Conservation (phyloP, 2,888 invertebrate genomes). For the Hyalella azteca region DNA sequence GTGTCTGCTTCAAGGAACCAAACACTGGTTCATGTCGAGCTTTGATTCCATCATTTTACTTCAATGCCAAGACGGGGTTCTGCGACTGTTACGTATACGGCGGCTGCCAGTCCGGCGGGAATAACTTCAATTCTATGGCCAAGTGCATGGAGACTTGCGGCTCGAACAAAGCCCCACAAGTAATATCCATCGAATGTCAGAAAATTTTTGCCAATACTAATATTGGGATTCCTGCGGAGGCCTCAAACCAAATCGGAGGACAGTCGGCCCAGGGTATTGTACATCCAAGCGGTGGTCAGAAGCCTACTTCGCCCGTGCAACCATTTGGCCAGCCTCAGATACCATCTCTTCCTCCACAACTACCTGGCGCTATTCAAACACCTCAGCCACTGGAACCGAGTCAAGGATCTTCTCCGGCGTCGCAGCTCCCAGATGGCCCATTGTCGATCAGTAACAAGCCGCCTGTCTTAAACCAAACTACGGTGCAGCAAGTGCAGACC, state of each 20-base stretch:
- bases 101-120: constrained; percentile 61
- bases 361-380: too few species aligned
- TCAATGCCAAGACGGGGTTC: constrained; percentile 59
- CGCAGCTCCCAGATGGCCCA: too few species aligned
- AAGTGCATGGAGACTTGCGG: constrained; percentile 59
- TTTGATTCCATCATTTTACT: constrained; percentile 59
- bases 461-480: not conserved
- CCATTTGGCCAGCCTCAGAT: not conserved
- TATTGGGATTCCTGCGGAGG: not conserved
- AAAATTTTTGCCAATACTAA: constrained; percentile 17
- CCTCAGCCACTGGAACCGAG: not conserved
- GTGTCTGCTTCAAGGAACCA: constrained; percentile 57
- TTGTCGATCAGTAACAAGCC: not conserved
- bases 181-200: constrained; percentile 23
- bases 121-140: constrained; percentile 60
- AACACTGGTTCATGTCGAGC: constrained; percentile 59
- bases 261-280: not conserved
- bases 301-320: not conserved
- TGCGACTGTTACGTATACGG: constrained; percentile 61
- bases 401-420: not conserved
- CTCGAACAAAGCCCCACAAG: constrained; percentile 2
- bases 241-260: not conserved
- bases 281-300: not conserved
- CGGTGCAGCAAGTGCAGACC: not conserved
- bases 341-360: too few species aligned